These are phyloP conservation scores for Dufourea novaeangliae DNA, from an alignment of 1,140 invertebrate species.

Conservation along the genomic window DNA sequence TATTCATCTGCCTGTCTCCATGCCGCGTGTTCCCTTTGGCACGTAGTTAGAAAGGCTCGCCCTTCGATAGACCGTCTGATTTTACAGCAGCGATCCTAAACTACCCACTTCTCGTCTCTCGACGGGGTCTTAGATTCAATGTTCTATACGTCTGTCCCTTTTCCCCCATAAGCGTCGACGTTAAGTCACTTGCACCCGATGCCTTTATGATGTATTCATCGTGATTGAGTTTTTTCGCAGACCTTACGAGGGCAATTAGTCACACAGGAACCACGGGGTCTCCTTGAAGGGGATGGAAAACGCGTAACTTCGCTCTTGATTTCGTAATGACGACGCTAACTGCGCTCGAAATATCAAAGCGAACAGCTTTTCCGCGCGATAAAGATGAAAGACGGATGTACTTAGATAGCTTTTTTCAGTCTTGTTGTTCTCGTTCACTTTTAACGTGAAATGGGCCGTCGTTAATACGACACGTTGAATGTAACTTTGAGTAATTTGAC, in stretches of 20 bases:
- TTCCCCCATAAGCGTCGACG: background rate
- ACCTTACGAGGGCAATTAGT: background rate
- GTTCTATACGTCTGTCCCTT: too few species aligned
- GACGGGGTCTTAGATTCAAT: too few species aligned
- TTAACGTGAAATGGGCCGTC: background rate
- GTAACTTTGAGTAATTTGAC: background rate
- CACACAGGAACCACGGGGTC: background rate
- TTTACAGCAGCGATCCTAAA: background rate
- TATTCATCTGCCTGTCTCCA: constrained; percentile 37
- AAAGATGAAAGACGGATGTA: constrained; percentile 21
- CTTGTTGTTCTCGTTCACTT: background rate
- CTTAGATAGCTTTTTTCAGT: background rate
- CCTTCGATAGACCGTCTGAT: constrained; percentile 27
- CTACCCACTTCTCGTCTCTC: background rate
- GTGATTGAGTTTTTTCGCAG: background rate
- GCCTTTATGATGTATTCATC: background rate
- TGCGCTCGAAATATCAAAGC: constrained; percentile 10
- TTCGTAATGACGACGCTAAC: constrained; percentile 10
- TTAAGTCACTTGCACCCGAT: background rate
- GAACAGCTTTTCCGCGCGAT: constrained; percentile 12
- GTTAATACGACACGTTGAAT: constrained; percentile 14
- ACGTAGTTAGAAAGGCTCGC: constrained; percentile 19
- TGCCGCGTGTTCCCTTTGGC: constrained; percentile 9
- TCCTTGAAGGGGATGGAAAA: background rate
- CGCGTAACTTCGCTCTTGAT: constrained; percentile 19